Conservation (phyloP, 2,888 invertebrate genomes). For the Diplolepis rosae region DNA sequence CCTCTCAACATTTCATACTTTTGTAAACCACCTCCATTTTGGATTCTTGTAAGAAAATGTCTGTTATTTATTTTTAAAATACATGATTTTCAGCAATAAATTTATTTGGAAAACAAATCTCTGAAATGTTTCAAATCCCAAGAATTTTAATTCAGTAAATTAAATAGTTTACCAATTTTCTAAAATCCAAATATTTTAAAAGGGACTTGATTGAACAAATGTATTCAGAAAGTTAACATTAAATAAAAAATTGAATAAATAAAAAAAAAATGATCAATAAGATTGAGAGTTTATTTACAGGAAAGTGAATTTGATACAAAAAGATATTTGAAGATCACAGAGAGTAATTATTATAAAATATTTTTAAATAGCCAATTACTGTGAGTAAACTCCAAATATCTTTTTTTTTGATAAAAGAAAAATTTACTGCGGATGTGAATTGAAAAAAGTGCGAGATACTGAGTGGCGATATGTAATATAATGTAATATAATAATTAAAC, state of each 20-base stretch:
- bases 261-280: not conserved
- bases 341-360: not conserved
- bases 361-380: not conserved
- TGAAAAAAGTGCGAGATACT: not conserved
- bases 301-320: slow-evolving; percentile 2
- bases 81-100: no score
- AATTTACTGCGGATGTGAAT: not conserved
- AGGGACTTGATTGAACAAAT: not conserved
- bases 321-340: not conserved
- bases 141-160: not conserved
- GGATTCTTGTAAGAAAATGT: not conserved
- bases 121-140: not conserved
- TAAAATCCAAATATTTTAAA: not conserved
- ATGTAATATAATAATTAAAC: not conserved
- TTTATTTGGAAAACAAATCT: not conserved
- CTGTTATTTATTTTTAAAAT: not conserved
- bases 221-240: not conserved
- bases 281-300: slow-evolving; percentile 15
- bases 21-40: not conserved
- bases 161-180: not conserved
- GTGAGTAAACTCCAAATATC: slow-evolving; percentile 4
- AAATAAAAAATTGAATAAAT: not conserved
- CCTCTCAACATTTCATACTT: not conserved
- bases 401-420: not conserved
- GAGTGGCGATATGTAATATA: not conserved